Conservation (phyloP, 1,140 invertebrate species). For the Colletes gigas region DNA sequence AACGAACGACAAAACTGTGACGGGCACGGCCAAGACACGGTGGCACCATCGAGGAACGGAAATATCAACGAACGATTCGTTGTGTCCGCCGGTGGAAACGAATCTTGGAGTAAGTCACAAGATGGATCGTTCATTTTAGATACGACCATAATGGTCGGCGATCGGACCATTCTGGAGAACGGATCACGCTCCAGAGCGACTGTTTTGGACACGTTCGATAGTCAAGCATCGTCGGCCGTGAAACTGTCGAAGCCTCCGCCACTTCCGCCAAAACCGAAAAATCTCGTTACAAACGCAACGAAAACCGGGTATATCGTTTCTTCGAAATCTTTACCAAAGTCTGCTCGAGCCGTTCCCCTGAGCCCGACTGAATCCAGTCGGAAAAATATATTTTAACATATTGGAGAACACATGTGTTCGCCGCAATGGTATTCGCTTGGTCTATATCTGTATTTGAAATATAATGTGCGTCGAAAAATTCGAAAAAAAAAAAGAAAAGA, state of each 20-base stretch:
- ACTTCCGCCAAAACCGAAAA: slow-evolving; percentile 79
- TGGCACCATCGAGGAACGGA: slow-evolving; percentile 26
- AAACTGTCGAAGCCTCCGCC: slow-evolving; percentile 78
- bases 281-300: slow-evolving; percentile 66
- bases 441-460: background rate
- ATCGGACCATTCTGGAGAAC: slow-evolving; percentile 76
- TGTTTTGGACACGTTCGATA: slow-evolving; percentile 44
- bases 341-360: slow-evolving; percentile 55
- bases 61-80: slow-evolving; percentile 48
- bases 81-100: slow-evolving; percentile 47
- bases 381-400: slow-evolving; percentile 63
- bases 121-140: slow-evolving; percentile 67
- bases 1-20: slow-evolving; percentile 66
- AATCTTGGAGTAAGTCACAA: slow-evolving; percentile 50
- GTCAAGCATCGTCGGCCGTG: slow-evolving; percentile 38
- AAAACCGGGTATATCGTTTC: slow-evolving; percentile 71
- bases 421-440: background rate
- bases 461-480: background rate
- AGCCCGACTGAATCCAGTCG: slow-evolving; percentile 54
- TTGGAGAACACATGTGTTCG: background rate
- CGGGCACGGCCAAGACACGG: slow-evolving; percentile 38
- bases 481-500: background rate
- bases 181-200: slow-evolving; percentile 57
- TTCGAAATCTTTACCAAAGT: slow-evolving; percentile 72
- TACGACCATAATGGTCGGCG: slow-evolving; percentile 69